Evolutionary conservation across 2,888 invertebrate genomes (phyloP).

Genomic region (Drosophila gaucha): DNA sequence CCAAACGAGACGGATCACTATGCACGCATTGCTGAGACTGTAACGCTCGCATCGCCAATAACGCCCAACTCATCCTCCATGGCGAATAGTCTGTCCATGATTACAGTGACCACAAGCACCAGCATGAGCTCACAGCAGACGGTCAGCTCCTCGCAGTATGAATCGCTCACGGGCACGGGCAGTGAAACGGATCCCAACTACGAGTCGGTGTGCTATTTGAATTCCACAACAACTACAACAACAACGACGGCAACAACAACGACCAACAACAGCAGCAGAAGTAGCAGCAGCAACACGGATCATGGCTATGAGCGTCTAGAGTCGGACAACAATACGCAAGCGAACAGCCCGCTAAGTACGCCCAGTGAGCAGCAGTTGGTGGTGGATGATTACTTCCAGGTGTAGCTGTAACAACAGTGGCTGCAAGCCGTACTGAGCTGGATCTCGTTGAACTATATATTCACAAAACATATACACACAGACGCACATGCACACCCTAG

Average conservation of each 20-base stretch:
- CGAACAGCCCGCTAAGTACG: constrained; percentile 70
- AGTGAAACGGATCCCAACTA: constrained; percentile 94
- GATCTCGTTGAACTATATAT: constrained; percentile 55
- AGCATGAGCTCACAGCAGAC: constrained; percentile 85
- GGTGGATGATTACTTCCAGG: constrained; percentile 85
- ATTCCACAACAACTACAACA: constrained; percentile 70
- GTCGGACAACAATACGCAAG: constrained; percentile 74
- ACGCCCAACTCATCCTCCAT: constrained; percentile 72
- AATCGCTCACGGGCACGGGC: constrained; percentile 90
- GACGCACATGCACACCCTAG: constrained; percentile 12
- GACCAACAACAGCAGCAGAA: constrained; percentile 46
- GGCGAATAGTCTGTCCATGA: constrained; percentile 64
- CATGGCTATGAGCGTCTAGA: constrained; percentile 88
- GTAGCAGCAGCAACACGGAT: constrained; percentile 84
- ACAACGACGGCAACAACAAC: constrained; percentile 34
- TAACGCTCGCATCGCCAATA: constrained; percentile 70
- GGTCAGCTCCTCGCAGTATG: constrained; percentile 90
- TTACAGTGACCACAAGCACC: constrained; percentile 76
- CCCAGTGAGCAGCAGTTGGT: constrained; percentile 73
- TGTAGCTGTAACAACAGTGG: constrained; percentile 60
- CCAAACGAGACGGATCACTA: constrained; percentile 75
- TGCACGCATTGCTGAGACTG: constrained; percentile 74
- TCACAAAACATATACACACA: not conserved
- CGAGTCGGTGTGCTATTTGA: constrained; percentile 91
- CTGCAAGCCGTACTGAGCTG: constrained; percentile 51